A percentile compares a stretch with the other conserved stretches of the same genome.
Evolutionary conservation across 2,888 invertebrate genomes (phyloP).

Genomic region (Eurytoma californica): DNA sequence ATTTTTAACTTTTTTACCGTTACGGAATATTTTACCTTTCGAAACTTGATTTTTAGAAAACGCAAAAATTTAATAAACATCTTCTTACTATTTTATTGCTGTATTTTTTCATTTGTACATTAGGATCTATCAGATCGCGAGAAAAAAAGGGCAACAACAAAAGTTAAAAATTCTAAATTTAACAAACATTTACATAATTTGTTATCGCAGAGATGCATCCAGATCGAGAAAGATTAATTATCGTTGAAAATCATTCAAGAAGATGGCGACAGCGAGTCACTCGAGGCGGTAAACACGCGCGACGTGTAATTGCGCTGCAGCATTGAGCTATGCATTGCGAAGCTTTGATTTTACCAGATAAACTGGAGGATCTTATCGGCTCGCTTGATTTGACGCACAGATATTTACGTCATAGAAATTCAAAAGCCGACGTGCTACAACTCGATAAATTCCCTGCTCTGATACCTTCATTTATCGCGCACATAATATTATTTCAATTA

Average conservation of each 20-base stretch:
- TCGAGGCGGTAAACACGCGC: neutral
- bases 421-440: constrained; percentile 1
- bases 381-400: constrained; percentile 24
- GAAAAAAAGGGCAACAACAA: neutral
- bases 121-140: neutral
- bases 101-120: too few relatives aligned
- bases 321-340: neutral
- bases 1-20: constrained; percentile 13
- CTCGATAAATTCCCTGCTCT: neutral
- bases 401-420: constrained; percentile 39
- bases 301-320: constrained; percentile 12
- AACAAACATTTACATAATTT: neutral
- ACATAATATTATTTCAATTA: too few relatives aligned
- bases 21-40: too few relatives aligned
- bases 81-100: neutral
- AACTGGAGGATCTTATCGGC: constrained; percentile 43
- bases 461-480: constrained; percentile 24
- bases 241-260: neutral
- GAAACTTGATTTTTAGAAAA: too few relatives aligned
- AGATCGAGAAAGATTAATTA: neutral
- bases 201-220: too few relatives aligned
- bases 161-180: neutral
- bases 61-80: too few relatives aligned
- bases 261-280: neutral
- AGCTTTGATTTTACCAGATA: constrained; percentile 42